Evolutionary conservation across 2,888 invertebrate species (phyloP).

Genomic region (Amphipoea lucens): DNA sequence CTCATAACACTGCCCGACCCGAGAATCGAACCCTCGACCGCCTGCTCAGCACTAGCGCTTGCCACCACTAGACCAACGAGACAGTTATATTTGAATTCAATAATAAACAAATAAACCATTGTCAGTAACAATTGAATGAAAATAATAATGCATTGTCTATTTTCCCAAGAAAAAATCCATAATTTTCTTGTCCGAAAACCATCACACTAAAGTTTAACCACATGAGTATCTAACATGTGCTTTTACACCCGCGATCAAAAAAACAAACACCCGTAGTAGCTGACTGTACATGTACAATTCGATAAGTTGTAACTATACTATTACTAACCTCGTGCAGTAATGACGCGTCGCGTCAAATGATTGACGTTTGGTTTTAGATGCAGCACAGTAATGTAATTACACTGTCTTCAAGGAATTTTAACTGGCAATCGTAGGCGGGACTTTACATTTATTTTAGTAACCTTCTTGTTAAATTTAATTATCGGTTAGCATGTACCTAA

Average conservation of each 20-base stretch:
- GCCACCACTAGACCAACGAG: not conserved
- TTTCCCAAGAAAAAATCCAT: not conserved
- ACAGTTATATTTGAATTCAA: not conserved
- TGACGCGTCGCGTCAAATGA: conserved; percentile 70
- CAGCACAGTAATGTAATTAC: conserved; percentile 75
- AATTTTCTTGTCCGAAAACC: not conserved
- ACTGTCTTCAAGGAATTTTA: conserved; percentile 83
- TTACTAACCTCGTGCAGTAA: conserved; percentile 44
- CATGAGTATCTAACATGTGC: too few relatives aligned
- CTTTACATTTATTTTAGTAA: conserved; percentile 65
- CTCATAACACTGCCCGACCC: not conserved
- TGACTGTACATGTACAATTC: conserved; percentile 44
- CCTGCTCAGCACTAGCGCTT: too few relatives aligned
- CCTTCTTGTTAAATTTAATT: conserved; percentile 64
- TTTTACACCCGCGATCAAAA: not conserved
- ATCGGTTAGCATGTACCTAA: conserved; percentile 52
- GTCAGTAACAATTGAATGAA: too few relatives aligned
- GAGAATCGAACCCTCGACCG: not conserved
- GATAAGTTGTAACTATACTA: conserved; percentile 15
- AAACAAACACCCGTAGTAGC: conserved; percentile 8
- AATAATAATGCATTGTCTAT: not conserved
- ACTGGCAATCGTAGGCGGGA: conserved; percentile 75
- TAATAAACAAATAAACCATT: not conserved
- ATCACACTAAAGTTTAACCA: not conserved
- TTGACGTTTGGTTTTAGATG: conserved; percentile 79